Conservation (phyloP, 2,113 vertebrate species). For the Mirza zaza region DNA sequence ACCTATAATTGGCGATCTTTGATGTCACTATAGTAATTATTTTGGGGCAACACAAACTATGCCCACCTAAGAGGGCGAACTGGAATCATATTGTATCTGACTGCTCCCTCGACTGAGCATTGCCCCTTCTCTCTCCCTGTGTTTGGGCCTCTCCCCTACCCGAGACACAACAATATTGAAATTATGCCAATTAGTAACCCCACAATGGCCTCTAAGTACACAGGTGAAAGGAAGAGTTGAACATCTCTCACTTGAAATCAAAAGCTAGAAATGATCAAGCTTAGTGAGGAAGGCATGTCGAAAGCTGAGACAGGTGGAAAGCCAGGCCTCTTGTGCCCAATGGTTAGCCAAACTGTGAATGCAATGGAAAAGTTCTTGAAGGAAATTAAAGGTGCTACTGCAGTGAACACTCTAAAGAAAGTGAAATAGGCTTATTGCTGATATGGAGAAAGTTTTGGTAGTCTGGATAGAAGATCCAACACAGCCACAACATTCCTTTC, state of each 20-base stretch:
- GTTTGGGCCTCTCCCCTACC: not conserved
- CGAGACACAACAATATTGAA: not conserved
- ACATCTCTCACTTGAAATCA: not conserved
- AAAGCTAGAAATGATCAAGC: not conserved
- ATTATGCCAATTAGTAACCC: not conserved
- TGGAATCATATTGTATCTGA: not conserved
- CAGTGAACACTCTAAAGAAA: not conserved
- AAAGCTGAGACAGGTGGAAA: not conserved
- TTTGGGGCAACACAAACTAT: not conserved
- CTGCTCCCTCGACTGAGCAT: not conserved
- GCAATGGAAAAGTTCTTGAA: not conserved
- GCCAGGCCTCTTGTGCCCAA: not conserved
- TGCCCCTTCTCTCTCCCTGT: not conserved
- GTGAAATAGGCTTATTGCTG: not conserved
- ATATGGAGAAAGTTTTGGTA: not conserved
- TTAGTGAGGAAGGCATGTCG: not conserved
- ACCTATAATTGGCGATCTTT: not conserved
- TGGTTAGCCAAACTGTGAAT: not conserved
- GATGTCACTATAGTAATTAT: not conserved
- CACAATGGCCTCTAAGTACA: not conserved
- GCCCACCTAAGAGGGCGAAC: not conserved
- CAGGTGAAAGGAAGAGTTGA: not conserved
- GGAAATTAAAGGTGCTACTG: not conserved
- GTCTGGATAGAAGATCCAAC: not conserved
- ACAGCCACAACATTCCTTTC: not conserved